Evolutionary conservation across 2,797 vertebrate species (phyloP).

Genomic region (Bryconaethiops microstoma): DNA sequence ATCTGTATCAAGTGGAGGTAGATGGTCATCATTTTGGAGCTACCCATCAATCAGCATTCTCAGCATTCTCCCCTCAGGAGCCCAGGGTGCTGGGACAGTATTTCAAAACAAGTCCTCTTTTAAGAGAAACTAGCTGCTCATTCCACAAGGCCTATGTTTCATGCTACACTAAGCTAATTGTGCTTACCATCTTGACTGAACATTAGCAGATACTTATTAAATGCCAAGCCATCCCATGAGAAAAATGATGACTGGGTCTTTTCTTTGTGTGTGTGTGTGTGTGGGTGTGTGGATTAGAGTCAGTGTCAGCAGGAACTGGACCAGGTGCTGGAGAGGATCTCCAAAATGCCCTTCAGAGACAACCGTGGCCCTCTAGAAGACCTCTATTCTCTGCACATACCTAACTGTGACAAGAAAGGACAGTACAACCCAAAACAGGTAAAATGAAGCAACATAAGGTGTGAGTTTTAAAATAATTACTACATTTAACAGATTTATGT

Average conservation of each 20-base stretch:
- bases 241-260: slow-evolving; percentile 24
- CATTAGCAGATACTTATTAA: background rate
- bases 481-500: too few species aligned
- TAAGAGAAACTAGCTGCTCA: background rate
- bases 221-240: background rate
- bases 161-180: background rate
- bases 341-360: slow-evolving; percentile 93
- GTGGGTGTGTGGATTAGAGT: slow-evolving; percentile 73
- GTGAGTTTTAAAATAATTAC: too few species aligned
- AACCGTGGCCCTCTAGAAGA: slow-evolving; percentile 93
- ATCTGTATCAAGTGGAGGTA: background rate
- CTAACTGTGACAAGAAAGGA: slow-evolving; percentile 96
- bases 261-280: slow-evolving; percentile 13
- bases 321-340: slow-evolving; percentile 94
- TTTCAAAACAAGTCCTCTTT: background rate
- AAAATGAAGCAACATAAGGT: background rate
- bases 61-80: background rate
- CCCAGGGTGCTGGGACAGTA: background rate
- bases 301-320: slow-evolving; percentile 96
- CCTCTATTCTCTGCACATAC: slow-evolving; percentile 94
- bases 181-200: background rate
- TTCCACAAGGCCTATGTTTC: background rate
- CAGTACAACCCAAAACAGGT: slow-evolving; percentile 98
- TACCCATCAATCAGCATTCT: background rate
- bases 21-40: background rate